These are phyloP conservation scores for Phenganax subtilis DNA, from an alignment of 92 coral and sea anemone species.

Conservation along the genomic window DNA sequence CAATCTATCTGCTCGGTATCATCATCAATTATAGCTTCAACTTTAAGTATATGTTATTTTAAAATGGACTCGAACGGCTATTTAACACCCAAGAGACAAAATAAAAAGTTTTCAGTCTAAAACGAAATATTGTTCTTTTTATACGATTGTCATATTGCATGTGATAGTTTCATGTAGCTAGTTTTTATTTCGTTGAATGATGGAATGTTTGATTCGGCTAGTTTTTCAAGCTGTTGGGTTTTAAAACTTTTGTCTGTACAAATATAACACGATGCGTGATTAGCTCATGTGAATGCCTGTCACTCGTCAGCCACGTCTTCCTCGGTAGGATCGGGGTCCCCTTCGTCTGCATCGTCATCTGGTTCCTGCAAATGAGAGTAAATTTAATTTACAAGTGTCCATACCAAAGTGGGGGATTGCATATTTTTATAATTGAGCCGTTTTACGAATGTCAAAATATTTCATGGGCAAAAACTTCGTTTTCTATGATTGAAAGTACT, in stretches of 20 bases:
- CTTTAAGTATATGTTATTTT: not conserved
- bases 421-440: not conserved
- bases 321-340: not conserved
- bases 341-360: not conserved
- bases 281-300: not conserved
- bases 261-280: too few relatives aligned
- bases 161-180: not conserved
- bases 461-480: too few relatives aligned
- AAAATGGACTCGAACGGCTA: not conserved
- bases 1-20: too few relatives aligned
- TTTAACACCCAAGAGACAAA: conserved; percentile 2
- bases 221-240: too few relatives aligned
- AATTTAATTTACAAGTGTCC: not conserved
- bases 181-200: not conserved
- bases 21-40: not conserved
- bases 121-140: not conserved
- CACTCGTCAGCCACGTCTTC: not conserved
- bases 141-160: not conserved
- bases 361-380: not conserved
- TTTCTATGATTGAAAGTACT: too few relatives aligned
- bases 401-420: not conserved
- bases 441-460: too few relatives aligned
- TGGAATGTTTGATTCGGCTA: too few relatives aligned
- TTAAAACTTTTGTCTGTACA: too few relatives aligned
- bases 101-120: conserved; percentile 13